A percentile compares a stretch with the other conserved stretches of the same genome.
phyloP scores from a whole-genome alignment of 2,113 vertebrate genomes.

The Crotalus viridis region DNA sequence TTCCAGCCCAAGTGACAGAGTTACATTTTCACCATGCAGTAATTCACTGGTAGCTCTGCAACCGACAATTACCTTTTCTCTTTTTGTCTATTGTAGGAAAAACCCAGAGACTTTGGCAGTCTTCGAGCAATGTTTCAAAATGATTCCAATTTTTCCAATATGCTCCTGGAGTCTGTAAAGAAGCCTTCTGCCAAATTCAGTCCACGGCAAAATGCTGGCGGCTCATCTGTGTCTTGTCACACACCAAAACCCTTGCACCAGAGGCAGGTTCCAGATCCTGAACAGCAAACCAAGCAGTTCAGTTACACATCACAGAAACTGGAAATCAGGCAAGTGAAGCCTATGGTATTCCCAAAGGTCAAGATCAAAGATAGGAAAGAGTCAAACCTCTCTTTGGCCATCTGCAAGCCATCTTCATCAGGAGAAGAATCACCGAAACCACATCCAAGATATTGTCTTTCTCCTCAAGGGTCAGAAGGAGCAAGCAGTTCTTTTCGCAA shows the following conservation, averaged over 20 bases:
- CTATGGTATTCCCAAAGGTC: not conserved
- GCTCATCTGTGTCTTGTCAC: rapidly evolving
- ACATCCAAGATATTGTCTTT: not conserved
- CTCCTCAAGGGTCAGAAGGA: not conserved
- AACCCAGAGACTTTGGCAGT: constrained; percentile 63
- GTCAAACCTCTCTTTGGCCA: rapidly evolving
- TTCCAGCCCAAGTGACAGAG: not conserved
- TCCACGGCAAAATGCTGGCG: not conserved
- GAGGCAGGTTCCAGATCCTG: not conserved
- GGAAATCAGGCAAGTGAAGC: rapidly evolving
- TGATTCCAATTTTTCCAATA: not conserved
- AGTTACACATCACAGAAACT: not conserved
- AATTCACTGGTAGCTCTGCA: not conserved
- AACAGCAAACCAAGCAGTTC: not conserved
- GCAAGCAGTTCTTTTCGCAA: constrained; percentile 47
- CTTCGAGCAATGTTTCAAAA: constrained; percentile 72
- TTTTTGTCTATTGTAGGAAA: constrained; percentile 69
- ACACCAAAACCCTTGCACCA: not conserved
- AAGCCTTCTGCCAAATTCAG: not conserved
- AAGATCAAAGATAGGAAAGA: not conserved
- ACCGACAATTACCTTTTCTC: not conserved
- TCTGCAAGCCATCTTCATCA: not conserved
- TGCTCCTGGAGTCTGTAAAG: not conserved
- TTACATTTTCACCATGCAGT: not conserved
- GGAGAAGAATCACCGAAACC: constrained; percentile 4